These are phyloP conservation scores for Pollachius pollachius DNA, from an alignment of 2,113 vertebrate genomes.

Conservation along the genomic window DNA sequence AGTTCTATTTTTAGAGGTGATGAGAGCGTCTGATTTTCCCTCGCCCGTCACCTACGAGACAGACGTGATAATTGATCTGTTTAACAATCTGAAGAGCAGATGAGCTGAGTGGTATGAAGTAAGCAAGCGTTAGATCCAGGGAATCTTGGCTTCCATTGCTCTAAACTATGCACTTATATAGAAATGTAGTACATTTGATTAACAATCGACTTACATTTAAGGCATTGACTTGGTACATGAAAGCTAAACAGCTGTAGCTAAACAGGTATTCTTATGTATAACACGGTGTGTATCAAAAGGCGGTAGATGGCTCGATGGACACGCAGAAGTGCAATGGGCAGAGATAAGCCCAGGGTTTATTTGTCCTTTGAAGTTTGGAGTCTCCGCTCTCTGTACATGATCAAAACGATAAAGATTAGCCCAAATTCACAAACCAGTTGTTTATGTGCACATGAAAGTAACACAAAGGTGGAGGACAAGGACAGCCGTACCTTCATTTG, in stretches of 20 bases:
- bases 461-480: not conserved
- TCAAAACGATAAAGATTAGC: constrained; percentile 28
- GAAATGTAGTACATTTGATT: too few species aligned
- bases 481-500: not conserved
- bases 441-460: not conserved
- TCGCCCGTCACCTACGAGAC: constrained; percentile 2
- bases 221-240: too few species aligned
- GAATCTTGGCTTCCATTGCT: too few species aligned
- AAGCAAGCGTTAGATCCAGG: not conserved
- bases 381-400: constrained; percentile 33
- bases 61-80: constrained; percentile 17
- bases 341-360: constrained; percentile 44
- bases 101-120: constrained; percentile 6
- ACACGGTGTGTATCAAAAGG: not conserved
- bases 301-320: constrained; percentile 16
- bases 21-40: constrained; percentile 24
- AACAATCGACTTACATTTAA: too few species aligned
- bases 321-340: constrained; percentile 5
- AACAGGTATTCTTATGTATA: too few species aligned
- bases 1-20: constrained; percentile 48
- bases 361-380: constrained; percentile 15
- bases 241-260: too few species aligned
- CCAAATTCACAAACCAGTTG: constrained; percentile 1
- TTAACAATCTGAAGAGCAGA: constrained; percentile 9
- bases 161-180: too few species aligned